Percentiles rank a stretch among this genome's conserved stretches.
Evolutionary conservation across 2,888 invertebrate species (phyloP).

Genomic region (Hemistola chrysoprasaria): DNA sequence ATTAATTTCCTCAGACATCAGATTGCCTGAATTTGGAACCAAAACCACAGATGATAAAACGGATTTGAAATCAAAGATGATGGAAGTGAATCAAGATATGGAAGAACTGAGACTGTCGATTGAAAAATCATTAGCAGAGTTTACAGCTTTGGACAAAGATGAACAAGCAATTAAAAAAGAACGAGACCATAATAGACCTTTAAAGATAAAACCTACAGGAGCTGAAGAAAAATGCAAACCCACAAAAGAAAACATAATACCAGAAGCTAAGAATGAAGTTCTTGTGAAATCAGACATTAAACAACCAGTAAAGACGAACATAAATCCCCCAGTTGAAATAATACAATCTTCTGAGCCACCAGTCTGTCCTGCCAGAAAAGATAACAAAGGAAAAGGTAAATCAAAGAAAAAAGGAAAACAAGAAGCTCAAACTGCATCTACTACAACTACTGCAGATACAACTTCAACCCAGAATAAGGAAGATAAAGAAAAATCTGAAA

Average conservation of each 20-base stretch:
- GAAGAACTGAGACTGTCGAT: slow-evolving; percentile 67
- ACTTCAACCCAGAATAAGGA: slow-evolving; percentile 28
- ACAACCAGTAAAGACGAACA: slow-evolving; percentile 1
- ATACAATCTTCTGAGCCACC: slow-evolving; percentile 30
- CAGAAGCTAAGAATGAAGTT: slow-evolving; percentile 9
- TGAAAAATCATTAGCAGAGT: slow-evolving; percentile 68
- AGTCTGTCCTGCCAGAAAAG: slow-evolving; percentile 58
- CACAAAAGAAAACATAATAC: background rate
- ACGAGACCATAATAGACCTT: slow-evolving; percentile 25
- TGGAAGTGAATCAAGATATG: slow-evolving; percentile 73
- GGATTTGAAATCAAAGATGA: slow-evolving; percentile 68
- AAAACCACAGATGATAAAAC: slow-evolving; percentile 50
- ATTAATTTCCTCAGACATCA: slow-evolving; percentile 30
- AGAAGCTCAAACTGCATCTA: slow-evolving; percentile 32
- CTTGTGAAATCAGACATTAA: slow-evolving; percentile 10
- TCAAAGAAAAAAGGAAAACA: slow-evolving; percentile 62
- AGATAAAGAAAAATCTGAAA: slow-evolving; percentile 41
- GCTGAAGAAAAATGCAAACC: slow-evolving; percentile 1
- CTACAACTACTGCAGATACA: slow-evolving; percentile 16
- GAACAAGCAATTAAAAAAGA: slow-evolving; percentile 49
- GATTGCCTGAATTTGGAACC: slow-evolving; percentile 32
- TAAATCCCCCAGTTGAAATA: slow-evolving; percentile 8
- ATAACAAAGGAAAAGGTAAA: slow-evolving; percentile 65
- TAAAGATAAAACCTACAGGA: slow-evolving; percentile 16
- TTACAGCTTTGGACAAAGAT: slow-evolving; percentile 58